Percentiles rank a stretch among this genome's conserved stretches.
These are phyloP conservation scores for Drosophila nikananu DNA, from an alignment of 1,140 invertebrate genomes.

Conservation along the genomic window DNA sequence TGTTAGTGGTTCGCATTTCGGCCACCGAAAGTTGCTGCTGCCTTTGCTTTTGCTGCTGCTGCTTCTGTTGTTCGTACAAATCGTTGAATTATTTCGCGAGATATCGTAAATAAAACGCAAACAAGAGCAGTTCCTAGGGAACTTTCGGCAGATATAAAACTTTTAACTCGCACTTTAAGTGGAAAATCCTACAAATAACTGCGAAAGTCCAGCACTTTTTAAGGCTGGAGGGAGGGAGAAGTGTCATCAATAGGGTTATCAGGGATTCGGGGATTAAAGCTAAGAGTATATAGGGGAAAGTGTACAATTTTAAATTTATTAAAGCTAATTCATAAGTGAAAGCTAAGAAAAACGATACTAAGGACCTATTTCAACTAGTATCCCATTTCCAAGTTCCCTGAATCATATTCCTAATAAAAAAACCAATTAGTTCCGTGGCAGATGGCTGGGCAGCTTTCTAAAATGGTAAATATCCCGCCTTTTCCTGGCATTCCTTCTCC, in stretches of 20 bases:
- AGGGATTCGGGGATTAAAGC: not conserved
- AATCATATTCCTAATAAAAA: conserved; percentile 10
- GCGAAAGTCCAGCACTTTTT: not conserved
- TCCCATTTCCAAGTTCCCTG: not conserved
- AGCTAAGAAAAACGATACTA: not conserved
- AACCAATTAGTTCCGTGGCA: conserved; percentile 6
- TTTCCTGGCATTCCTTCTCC: not conserved
- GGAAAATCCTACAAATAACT: conserved; percentile 28
- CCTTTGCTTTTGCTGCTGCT: conserved; percentile 11
- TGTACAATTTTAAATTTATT: not conserved
- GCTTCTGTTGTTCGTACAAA: conserved; percentile 44
- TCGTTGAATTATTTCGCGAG: conserved; percentile 52
- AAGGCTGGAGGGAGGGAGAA: not conserved
- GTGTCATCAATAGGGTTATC: conserved; percentile 27
- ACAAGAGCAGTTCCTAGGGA: conserved; percentile 32
- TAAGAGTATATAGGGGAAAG: not conserved
- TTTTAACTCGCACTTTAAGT: conserved; percentile 30
- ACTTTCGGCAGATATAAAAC: conserved; percentile 39
- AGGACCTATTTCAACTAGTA: not conserved
- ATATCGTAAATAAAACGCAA: conserved; percentile 49
- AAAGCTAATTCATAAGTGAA: not conserved
- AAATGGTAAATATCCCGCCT: conserved; percentile 4
- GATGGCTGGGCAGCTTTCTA: conserved; percentile 1
- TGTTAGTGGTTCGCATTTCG: conserved; percentile 54
- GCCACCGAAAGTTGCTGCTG: conserved; percentile 22